Evolutionary conservation across 1,140 invertebrate genomes (phyloP).

Genomic region (Drosophila tani): DNA sequence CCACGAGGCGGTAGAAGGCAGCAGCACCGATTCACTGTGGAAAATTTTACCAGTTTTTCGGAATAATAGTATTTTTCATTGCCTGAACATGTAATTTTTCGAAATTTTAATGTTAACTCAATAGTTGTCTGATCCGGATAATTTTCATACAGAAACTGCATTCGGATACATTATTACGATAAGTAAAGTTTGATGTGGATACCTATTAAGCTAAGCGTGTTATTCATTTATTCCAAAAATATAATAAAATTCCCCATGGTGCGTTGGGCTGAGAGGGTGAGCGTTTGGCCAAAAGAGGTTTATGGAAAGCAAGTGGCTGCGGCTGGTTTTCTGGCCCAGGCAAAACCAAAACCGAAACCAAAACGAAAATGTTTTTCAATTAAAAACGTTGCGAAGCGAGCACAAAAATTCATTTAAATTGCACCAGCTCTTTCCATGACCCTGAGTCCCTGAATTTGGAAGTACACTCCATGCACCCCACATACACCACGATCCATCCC

Average conservation of each 20-base stretch:
- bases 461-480: neutral
- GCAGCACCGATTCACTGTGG: neutral
- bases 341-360: constrained; percentile 69
- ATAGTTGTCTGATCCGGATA: too few relatives aligned
- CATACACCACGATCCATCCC: too few relatives aligned
- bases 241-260: too few relatives aligned
- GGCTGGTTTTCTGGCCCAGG: constrained; percentile 39
- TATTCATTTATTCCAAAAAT: too few relatives aligned
- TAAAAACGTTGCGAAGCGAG: constrained; percentile 70
- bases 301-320: constrained; percentile 64
- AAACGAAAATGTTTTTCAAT: constrained; percentile 82
- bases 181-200: too few relatives aligned
- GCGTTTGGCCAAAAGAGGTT: constrained; percentile 42
- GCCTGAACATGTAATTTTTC: too few relatives aligned
- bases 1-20: constrained; percentile 36
- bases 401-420: constrained; percentile 77
- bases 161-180: too few relatives aligned
- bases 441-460: neutral
- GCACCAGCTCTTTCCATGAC: constrained; percentile 23
- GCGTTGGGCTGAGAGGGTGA: neutral
- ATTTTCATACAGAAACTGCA: too few relatives aligned
- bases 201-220: too few relatives aligned
- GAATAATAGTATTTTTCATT: too few relatives aligned
- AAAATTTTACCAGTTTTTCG: too few relatives aligned
- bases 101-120: too few relatives aligned